Percentiles rank a stretch among this genome's conserved stretches.
These are phyloP conservation scores for Malaclemys terrapin DNA, from an alignment of 2,113 vertebrate genomes.

Conservation along the genomic window DNA sequence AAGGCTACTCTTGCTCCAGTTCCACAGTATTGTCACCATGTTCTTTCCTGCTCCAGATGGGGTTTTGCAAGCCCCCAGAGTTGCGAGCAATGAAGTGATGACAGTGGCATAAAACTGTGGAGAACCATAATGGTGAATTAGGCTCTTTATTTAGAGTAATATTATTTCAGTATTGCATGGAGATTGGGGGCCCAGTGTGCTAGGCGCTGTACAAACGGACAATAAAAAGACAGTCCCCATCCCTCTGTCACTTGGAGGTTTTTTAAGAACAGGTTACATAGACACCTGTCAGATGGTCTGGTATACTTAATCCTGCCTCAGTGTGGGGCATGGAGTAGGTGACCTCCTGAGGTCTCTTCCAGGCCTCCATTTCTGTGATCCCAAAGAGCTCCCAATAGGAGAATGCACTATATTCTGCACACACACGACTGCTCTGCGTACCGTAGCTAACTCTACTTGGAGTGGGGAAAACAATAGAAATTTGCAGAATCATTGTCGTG, in stretches of 20 bases:
- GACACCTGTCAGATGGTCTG: no score
- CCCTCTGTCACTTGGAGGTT: no score
- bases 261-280: no score
- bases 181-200: neutral
- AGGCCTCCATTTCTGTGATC: neutral
- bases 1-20: neutral
- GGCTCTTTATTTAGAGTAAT: neutral
- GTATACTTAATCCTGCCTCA: fast-evolving
- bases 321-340: neutral
- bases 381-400: neutral
- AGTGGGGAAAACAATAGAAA: neutral
- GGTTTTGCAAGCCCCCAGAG: neutral
- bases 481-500: neutral
- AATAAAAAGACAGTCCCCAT: no score
- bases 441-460: neutral
- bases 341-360: neutral
- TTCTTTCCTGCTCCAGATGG: neutral
- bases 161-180: neutral
- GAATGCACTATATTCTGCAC: neutral
- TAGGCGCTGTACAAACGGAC: no score
- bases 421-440: neutral
- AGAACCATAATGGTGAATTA: neutral
- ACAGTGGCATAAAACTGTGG: neutral
- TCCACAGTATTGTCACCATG: neutral
- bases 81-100: neutral